These are phyloP conservation scores for Campylomormyrus tamandua DNA, from an alignment of 2,113 vertebrate genomes.

Conservation along the genomic window DNA sequence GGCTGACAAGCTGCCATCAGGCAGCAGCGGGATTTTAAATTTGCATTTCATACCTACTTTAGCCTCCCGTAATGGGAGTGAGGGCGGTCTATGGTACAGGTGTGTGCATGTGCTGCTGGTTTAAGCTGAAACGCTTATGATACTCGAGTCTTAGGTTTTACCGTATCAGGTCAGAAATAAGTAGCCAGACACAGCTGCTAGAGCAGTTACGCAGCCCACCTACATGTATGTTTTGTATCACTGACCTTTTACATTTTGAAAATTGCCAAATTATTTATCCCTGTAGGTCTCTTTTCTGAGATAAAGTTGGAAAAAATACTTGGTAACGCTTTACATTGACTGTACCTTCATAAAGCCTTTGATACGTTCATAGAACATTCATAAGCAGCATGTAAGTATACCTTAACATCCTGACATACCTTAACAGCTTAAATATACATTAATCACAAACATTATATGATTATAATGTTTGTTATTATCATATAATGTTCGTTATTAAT, in stretches of 20 bases:
- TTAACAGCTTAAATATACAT: background rate
- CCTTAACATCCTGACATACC: background rate
- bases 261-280: background rate
- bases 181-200: background rate
- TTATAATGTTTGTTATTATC: too few species aligned
- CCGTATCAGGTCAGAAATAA: background rate
- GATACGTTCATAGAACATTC: background rate
- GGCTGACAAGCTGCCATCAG: constrained; percentile 41
- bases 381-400: background rate
- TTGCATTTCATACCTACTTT: background rate
- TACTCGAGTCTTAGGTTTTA: background rate
- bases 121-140: background rate
- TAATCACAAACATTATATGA: too few species aligned
- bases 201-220: background rate
- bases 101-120: background rate
- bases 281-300: background rate
- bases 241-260: background rate
- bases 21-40: background rate
- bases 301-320: background rate
- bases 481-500: too few species aligned
- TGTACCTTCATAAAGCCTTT: background rate
- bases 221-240: background rate
- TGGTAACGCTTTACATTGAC: background rate
- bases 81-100: background rate
- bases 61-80: background rate